Conservation (phyloP, 2,113 vertebrate genomes). For the Poeciliopsis retropinna region DNA sequence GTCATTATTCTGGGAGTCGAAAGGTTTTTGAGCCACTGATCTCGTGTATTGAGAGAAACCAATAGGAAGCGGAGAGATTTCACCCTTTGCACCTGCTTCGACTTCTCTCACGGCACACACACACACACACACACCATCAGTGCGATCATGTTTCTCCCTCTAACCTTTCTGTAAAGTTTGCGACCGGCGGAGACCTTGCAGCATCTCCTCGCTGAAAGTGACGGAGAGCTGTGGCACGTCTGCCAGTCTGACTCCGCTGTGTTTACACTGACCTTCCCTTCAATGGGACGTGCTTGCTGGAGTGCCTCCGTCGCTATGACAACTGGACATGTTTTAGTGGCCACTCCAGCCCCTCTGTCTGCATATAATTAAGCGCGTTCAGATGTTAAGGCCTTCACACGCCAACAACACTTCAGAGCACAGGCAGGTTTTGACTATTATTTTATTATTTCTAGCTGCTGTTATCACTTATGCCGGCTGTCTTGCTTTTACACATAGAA, state of each 20-base stretch:
- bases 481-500: neutral
- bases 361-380: slow-evolving; percentile 51
- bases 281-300: slow-evolving; percentile 43
- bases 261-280: slow-evolving; percentile 61
- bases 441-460: neutral
- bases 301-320: slow-evolving; percentile 59
- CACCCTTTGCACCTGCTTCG: neutral
- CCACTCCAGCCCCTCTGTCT: slow-evolving; percentile 45
- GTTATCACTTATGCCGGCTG: neutral
- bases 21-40: too few relatives aligned
- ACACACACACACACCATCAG: neutral
- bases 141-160: neutral
- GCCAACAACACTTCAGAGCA: slow-evolving; percentile 20
- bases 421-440: neutral
- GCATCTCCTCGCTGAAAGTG: slow-evolving; percentile 18
- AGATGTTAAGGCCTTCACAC: slow-evolving; percentile 27
- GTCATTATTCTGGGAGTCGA: too few relatives aligned
- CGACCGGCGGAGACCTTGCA: slow-evolving; percentile 5
- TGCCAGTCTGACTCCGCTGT: slow-evolving; percentile 52
- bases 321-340: slow-evolving; percentile 55
- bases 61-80: too few relatives aligned
- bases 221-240: slow-evolving; percentile 26
- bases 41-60: too few relatives aligned
- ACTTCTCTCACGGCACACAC: neutral
- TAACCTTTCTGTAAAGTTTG: slow-evolving; percentile 9